Percentiles rank a stretch among this genome's conserved stretches.
Conservation (phyloP, 2,797 vertebrate species). For the Gymnothorax reevesii region DNA sequence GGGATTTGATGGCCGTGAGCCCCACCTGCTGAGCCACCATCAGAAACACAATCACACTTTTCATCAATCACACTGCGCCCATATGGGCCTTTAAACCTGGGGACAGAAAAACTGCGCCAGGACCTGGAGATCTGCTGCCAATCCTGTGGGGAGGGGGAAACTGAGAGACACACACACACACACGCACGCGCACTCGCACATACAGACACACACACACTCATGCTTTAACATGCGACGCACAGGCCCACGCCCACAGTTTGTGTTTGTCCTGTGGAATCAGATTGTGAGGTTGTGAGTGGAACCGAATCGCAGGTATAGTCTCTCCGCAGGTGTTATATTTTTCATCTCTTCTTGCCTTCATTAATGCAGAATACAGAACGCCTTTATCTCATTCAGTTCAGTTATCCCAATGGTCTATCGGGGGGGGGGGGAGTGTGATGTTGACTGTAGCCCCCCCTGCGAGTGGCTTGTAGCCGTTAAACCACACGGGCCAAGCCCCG, state of each 20-base stretch:
- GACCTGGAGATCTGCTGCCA: not conserved
- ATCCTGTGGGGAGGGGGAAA: no score
- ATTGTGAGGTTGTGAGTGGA: no score
- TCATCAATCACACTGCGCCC: not conserved
- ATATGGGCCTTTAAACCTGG: not conserved
- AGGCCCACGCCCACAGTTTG: not conserved
- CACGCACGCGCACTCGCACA: no score
- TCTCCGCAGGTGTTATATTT: not conserved
- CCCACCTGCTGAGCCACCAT: not conserved
- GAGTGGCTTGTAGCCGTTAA: conserved; percentile 14
- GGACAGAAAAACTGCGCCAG: not conserved
- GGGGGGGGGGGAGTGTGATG: not conserved
- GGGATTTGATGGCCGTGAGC: no score
- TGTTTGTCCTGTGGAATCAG: no score
- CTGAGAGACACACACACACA: no score
- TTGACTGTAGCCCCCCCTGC: not conserved
- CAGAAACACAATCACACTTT: not conserved
- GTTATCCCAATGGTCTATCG: conserved; percentile 9
- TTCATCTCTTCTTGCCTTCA: not conserved
- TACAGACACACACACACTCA: no score
- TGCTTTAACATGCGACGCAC: not conserved
- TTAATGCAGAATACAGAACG: not conserved
- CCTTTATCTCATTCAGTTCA: not conserved
- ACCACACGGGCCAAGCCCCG: not conserved
- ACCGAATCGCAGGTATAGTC: not conserved